These are phyloP conservation scores for Leuciscus idus DNA, from an alignment of 2,113 vertebrate genomes.

Conservation along the genomic window DNA sequence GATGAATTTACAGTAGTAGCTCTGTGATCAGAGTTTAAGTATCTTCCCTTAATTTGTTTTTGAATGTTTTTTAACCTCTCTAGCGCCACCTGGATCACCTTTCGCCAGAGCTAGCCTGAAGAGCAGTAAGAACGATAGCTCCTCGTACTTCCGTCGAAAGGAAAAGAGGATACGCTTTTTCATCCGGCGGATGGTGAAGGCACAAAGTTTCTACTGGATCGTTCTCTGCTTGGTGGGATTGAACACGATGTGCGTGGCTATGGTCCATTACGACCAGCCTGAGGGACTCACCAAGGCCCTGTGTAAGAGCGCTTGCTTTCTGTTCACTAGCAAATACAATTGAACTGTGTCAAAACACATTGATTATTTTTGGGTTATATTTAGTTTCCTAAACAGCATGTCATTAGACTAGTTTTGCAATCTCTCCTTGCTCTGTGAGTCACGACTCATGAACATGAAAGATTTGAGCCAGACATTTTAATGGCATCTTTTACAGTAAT, in stretches of 20 bases:
- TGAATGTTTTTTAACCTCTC: neutral
- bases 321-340: neutral
- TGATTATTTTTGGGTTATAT: neutral
- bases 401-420: neutral
- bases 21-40: neutral
- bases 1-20: neutral
- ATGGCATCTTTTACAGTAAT: too few relatives aligned
- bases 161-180: conserved; percentile 96
- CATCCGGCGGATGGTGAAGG: conserved; percentile 96
- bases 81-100: conserved; percentile 84
- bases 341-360: neutral
- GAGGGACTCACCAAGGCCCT: conserved; percentile 87
- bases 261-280: conserved; percentile 94
- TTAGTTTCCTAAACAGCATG: neutral
- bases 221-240: conserved; percentile 95
- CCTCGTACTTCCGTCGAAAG: conserved; percentile 92
- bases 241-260: conserved; percentile 94
- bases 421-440: neutral
- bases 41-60: neutral
- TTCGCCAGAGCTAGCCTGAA: conserved; percentile 93
- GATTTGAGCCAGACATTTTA: too few relatives aligned
- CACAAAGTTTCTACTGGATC: conserved; percentile 96
- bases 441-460: too few relatives aligned
- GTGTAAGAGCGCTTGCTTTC: conserved; percentile 73
- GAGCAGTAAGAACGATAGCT: conserved; percentile 89